Percentiles rank a stretch among this genome's conserved stretches.
Evolutionary conservation across 2,888 invertebrate genomes (phyloP).

Genomic region (Alsophila aescularia): DNA sequence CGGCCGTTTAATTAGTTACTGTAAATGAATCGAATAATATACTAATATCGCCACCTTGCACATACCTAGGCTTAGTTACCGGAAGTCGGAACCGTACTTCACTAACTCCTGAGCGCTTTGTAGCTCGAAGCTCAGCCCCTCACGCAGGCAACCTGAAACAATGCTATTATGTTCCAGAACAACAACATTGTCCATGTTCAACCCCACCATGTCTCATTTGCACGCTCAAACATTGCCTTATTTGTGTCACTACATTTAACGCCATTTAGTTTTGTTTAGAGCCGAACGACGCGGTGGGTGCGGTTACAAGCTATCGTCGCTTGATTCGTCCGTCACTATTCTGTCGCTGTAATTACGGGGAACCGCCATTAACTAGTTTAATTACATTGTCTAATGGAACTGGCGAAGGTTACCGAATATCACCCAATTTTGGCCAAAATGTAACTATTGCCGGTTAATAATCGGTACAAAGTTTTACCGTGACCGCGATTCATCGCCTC

Average conservation of each 20-base stretch:
- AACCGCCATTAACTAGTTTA: slow-evolving; percentile 67
- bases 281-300: slow-evolving; percentile 59
- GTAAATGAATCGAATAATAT: too few relatives aligned
- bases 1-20: too few relatives aligned
- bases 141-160: slow-evolving; percentile 58
- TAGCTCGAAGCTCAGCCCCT: slow-evolving; percentile 27
- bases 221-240: slow-evolving; percentile 36
- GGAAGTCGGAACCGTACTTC: background rate
- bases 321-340: slow-evolving; percentile 66
- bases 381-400: slow-evolving; percentile 82
- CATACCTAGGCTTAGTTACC: too few relatives aligned
- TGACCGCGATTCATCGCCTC: slow-evolving; percentile 7
- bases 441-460: slow-evolving; percentile 18
- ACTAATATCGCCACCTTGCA: too few relatives aligned
- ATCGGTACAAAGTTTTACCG: slow-evolving; percentile 9
- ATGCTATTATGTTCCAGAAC: slow-evolving; percentile 62
- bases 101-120: slow-evolving; percentile 8
- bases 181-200: slow-evolving; percentile 56
- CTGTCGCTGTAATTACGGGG: slow-evolving; percentile 75
- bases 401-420: slow-evolving; percentile 63
- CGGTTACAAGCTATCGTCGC: slow-evolving; percentile 67
- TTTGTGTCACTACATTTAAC: slow-evolving; percentile 58
- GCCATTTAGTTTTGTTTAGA: slow-evolving; percentile 60
- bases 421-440: slow-evolving; percentile 44
- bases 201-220: slow-evolving; percentile 39